A percentile compares a stretch with the other conserved stretches of the same genome.
Conservation (phyloP, 2,888 invertebrate species). For the Protonemura montana region DNA sequence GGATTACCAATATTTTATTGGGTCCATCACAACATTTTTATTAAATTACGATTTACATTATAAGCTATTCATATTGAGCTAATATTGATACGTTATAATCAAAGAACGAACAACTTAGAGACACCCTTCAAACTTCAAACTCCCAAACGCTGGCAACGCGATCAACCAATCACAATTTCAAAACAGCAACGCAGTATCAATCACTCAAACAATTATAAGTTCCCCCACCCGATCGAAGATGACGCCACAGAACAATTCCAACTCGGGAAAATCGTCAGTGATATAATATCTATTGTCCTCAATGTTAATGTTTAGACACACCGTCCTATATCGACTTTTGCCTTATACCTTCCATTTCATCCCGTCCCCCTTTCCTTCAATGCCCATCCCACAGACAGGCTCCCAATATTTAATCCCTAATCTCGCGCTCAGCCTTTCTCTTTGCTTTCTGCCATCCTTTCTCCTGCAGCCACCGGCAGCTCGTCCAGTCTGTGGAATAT, state of each 20-base stretch:
- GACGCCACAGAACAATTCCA: background rate
- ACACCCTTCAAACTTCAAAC: background rate
- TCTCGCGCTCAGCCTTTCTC: slow-evolving; percentile 46
- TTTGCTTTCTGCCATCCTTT: slow-evolving; percentile 7
- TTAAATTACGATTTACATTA: no score
- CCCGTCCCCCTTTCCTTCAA: slow-evolving; percentile 23
- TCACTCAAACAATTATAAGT: background rate
- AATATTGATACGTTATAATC: no score
- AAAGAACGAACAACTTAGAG: no score
- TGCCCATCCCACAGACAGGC: slow-evolving; percentile 32
- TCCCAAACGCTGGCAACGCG: background rate
- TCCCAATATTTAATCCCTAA: slow-evolving; percentile 48
- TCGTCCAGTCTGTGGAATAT: background rate
- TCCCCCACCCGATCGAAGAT: slow-evolving; percentile 7
- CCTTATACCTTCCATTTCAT: slow-evolving; percentile 35
- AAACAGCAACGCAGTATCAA: background rate
- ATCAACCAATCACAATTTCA: no score
- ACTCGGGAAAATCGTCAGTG: slow-evolving; percentile 17
- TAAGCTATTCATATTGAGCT: no score
- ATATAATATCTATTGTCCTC: slow-evolving; percentile 46
- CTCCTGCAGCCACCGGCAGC: background rate
- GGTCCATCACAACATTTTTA: no score
- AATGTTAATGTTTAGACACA: slow-evolving; percentile 46
- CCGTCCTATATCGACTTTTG: slow-evolving; percentile 48
- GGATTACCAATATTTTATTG: no score